phyloP scores from a whole-genome alignment of 2,888 invertebrate species.

The Oscheius sp. region DNA sequence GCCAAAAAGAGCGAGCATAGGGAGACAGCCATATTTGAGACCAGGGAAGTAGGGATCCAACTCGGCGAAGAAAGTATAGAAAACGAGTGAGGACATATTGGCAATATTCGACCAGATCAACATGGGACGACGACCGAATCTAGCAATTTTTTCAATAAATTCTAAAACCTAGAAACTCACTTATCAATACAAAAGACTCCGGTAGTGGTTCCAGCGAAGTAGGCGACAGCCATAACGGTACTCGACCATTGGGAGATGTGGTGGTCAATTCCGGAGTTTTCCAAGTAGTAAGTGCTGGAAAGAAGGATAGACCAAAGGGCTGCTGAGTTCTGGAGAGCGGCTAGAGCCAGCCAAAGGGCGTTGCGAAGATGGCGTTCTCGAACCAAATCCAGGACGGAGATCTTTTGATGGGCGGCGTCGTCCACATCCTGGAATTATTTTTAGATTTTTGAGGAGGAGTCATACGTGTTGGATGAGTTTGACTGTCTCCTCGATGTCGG shows the following conservation, averaged over 20 bases:
- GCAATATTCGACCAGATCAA: slow-evolving; percentile 26
- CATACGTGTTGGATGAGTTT: slow-evolving; percentile 24
- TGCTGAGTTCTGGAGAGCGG: slow-evolving; percentile 24
- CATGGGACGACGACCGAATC: slow-evolving; percentile 23
- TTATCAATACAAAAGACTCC: slow-evolving; percentile 28
- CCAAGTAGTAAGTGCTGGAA: slow-evolving; percentile 21
- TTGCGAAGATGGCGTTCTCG: slow-evolving; percentile 21
- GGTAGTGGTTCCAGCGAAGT: slow-evolving; percentile 26
- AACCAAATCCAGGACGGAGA: slow-evolving; percentile 7
- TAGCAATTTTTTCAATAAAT: background rate
- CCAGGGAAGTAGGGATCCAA: slow-evolving; percentile 24
- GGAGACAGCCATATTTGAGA: slow-evolving; percentile 22
- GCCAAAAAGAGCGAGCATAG: slow-evolving; percentile 26
- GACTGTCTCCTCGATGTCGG: slow-evolving; percentile 9
- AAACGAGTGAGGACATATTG: slow-evolving; percentile 25
- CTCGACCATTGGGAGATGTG: slow-evolving; percentile 28
- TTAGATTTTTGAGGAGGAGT: background rate
- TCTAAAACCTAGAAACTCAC: background rate
- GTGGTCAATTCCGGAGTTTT: slow-evolving; percentile 24
- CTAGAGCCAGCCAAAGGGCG: slow-evolving; percentile 21
- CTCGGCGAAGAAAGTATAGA: slow-evolving; percentile 27
- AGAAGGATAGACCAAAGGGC: slow-evolving; percentile 30
- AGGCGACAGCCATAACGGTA: slow-evolving; percentile 29
- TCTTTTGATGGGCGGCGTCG: slow-evolving; percentile 1
- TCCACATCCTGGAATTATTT: slow-evolving; percentile 11